phyloP scores from a whole-genome alignment of 1,140 invertebrate species.

The Pomacea maculata region DNA sequence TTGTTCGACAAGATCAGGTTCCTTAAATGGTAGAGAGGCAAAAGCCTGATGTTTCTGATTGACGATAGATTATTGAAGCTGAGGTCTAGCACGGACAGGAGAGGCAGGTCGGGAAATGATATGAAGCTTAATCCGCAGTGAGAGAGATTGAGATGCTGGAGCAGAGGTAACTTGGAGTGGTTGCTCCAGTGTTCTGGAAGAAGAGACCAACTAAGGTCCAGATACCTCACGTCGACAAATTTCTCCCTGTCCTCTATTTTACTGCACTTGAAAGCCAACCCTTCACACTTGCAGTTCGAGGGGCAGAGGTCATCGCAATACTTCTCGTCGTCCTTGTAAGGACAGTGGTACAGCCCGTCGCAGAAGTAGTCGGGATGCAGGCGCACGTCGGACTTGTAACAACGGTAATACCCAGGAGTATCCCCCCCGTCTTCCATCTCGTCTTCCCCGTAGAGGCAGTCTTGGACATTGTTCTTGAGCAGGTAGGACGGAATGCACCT shows the following conservation, averaged over 20 bases:
- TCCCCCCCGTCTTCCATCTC: background rate
- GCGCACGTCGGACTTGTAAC: slow-evolving; percentile 5
- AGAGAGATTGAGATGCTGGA: slow-evolving; percentile 19
- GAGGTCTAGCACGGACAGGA: slow-evolving; percentile 12
- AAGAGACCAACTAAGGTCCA: background rate
- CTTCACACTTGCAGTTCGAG: slow-evolving; percentile 12
- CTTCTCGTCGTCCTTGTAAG: slow-evolving; percentile 21
- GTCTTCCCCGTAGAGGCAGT: background rate
- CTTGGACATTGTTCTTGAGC: background rate
- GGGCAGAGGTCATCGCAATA: slow-evolving; percentile 18
- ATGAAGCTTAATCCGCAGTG: background rate
- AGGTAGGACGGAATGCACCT: slow-evolving; percentile 1
- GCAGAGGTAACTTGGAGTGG: background rate
- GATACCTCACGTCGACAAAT: slow-evolving; percentile 4
- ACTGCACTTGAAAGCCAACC: slow-evolving; percentile 14
- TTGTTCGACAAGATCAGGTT: slow-evolving; percentile 26
- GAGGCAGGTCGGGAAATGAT: background rate
- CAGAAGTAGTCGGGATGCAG: slow-evolving; percentile 15
- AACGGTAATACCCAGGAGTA: slow-evolving; percentile 13
- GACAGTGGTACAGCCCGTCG: slow-evolving; percentile 23
- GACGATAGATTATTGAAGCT: slow-evolving; percentile 12
- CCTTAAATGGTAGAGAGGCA: background rate
- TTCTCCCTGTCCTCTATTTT: background rate
- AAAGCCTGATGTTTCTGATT: slow-evolving; percentile 10
- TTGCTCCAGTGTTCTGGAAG: background rate